These are phyloP conservation scores for Lottia scabra DNA, from an alignment of 2,888 invertebrate genomes.

Conservation along the genomic window DNA sequence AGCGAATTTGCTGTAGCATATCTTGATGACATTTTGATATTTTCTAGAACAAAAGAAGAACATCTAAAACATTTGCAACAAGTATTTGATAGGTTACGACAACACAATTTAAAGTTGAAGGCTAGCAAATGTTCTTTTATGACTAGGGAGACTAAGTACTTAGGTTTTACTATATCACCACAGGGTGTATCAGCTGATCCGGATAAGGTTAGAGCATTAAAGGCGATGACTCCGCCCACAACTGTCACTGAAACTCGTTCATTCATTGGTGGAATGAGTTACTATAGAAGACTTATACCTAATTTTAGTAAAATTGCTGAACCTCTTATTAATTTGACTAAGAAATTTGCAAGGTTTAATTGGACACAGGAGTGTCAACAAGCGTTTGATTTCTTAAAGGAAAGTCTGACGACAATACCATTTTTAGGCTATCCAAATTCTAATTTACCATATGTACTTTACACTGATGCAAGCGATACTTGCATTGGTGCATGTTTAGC, in stretches of 20 bases:
- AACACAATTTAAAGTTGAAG: conserved; percentile 24
- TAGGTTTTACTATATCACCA: conserved; percentile 21
- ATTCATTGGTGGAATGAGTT: conserved; percentile 35
- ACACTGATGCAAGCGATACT: conserved; percentile 8
- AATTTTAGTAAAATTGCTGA: conserved; percentile 17
- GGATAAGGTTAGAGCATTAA: conserved; percentile 25
- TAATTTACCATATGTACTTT: conserved; percentile 21
- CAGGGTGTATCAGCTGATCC: conserved; percentile 26
- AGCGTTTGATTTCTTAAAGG: conserved; percentile 25
- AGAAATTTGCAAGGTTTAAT: conserved; percentile 29
- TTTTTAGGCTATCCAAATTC: conserved; percentile 19
- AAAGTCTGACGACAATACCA: conserved; percentile 16
- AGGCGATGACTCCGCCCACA: conserved; percentile 21
- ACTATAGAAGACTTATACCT: conserved; percentile 32
- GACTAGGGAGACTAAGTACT: conserved; percentile 20
- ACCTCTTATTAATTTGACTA: conserved; percentile 26
- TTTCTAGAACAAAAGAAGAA: conserved; percentile 31
- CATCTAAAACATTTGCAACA: conserved; percentile 23
- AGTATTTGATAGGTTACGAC: conserved; percentile 23
- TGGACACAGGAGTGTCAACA: conserved; percentile 19
- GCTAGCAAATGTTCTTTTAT: conserved; percentile 29
- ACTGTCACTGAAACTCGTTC: conserved; percentile 29
- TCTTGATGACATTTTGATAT: conserved; percentile 33
- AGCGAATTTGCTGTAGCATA: conserved; percentile 25
- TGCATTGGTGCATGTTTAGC: background rate